Conservation (phyloP, 2,113 vertebrate species). For the Mola mola region DNA sequence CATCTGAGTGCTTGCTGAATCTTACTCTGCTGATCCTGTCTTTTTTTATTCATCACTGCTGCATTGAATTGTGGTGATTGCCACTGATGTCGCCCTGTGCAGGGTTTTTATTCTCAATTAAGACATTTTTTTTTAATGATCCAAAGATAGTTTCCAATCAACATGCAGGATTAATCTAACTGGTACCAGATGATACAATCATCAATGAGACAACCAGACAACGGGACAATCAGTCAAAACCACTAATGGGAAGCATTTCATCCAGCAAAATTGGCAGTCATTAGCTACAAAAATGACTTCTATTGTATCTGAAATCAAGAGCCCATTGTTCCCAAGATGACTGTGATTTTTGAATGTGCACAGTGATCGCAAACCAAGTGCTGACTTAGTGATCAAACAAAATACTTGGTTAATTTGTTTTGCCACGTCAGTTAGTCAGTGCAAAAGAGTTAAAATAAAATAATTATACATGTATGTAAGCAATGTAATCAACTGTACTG, state of each 20-base stretch:
- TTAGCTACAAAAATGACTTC: not conserved
- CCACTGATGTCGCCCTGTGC: too few species aligned
- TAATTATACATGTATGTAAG: not conserved
- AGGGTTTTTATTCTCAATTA: too few species aligned
- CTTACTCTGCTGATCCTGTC: too few species aligned
- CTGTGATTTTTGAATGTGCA: not conserved
- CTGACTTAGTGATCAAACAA: too few species aligned
- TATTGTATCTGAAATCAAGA: slow-evolving; percentile 3
- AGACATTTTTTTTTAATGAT: too few species aligned
- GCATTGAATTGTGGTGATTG: too few species aligned
- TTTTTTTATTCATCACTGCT: too few species aligned
- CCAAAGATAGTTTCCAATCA: not conserved
- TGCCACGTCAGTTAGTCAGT: not conserved
- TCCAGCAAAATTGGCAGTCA: not conserved
- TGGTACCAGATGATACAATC: slow-evolving; percentile 3
- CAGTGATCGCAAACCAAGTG: too few species aligned
- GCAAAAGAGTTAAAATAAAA: not conserved
- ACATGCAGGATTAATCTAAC: not conserved
- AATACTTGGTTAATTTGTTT: too few species aligned
- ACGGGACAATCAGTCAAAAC: not conserved
- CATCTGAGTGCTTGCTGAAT: too few species aligned
- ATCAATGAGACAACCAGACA: too few species aligned
- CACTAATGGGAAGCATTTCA: slow-evolving; percentile 5
- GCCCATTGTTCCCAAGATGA: not conserved
- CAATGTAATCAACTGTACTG: not conserved